Conservation (phyloP, 2,797 vertebrate genomes). For the Uromys caudimaculatus region DNA sequence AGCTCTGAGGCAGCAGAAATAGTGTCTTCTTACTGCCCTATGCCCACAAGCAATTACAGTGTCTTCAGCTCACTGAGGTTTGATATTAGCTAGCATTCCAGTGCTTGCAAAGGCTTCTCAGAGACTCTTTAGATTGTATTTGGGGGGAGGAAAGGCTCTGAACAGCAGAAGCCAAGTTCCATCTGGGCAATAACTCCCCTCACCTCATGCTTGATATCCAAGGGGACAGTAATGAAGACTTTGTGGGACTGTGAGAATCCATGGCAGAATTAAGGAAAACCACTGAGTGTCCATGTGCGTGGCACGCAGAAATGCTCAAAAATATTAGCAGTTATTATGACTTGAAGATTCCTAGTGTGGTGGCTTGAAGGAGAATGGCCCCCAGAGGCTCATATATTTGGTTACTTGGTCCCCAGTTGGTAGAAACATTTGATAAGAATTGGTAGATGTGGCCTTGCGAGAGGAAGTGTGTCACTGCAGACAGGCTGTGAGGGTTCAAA, state of each 20-base stretch:
- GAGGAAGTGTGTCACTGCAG: background rate
- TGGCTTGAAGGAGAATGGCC: background rate
- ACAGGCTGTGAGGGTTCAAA: background rate
- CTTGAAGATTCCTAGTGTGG: background rate
- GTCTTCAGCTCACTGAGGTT: background rate
- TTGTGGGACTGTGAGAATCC: background rate
- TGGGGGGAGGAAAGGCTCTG: background rate
- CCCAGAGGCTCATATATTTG: background rate
- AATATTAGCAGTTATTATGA: background rate
- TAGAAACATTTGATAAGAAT: background rate
- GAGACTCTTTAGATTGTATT: background rate
- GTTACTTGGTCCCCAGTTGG: background rate
- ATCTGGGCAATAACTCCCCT: background rate
- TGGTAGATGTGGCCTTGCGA: background rate
- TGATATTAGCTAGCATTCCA: background rate
- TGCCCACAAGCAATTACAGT: background rate
- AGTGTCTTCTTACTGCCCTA: background rate
- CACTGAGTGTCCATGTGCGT: no score
- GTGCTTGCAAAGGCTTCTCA: background rate
- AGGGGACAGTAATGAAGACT: background rate
- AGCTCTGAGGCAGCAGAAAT: background rate
- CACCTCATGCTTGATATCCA: background rate
- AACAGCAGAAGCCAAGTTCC: background rate
- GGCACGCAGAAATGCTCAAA: background rate
- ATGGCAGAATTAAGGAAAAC: background rate